Base-by-base conservation (phyloP, 2,113 vertebrate species). In the Pipra filicauda region DNA sequence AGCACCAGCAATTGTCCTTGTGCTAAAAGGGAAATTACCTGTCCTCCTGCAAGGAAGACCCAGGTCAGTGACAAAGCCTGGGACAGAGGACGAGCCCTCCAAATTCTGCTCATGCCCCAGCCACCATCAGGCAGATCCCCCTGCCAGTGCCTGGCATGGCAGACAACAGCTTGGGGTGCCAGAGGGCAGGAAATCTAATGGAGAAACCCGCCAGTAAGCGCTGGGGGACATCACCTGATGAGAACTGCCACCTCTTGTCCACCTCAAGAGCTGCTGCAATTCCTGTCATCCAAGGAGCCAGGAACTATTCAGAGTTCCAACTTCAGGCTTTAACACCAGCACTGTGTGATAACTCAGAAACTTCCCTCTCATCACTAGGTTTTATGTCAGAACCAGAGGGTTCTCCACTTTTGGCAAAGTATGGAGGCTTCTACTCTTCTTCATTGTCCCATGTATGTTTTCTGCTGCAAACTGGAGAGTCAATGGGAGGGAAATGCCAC, bases 91-190 rank as follows among this genome's bases (percentile, higher is more conserved):
- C 49, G 17, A 71, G 46, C 35, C 46, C 54, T 31, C n/a, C 9
- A 1, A 4, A 12, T 58, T 3, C 58, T 46, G 58, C 49, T 39
- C 0, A 0, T 5, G 52, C 3, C 28, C 43, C 11, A 8, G 55
- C 13, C 15, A 15, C 1, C 0, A 2, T 1, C 31, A 28, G 26
- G 67, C n/a, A 46, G 65, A 49, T 8, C 18, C 33, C 65, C 28
- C 12, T 0, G 0, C 12, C 4, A 0, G 12, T 31, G 39, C 8
- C 10, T 22, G 3, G 1, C 0, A 0, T 0, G 0, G 35, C 15
- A 1, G 0, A 8, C 1, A 0, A 33, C 67, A 74, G 79, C 49
- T 54, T 35, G 0, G 31, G 15, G 20, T 55, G 57, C 43, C 59
- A 10, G 1, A 31, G 44, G 33, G 21, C 67, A 69, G n/a, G 12